phyloP scores from a whole-genome alignment of 2,113 vertebrate genomes.

The Phaethornis superciliosus region DNA sequence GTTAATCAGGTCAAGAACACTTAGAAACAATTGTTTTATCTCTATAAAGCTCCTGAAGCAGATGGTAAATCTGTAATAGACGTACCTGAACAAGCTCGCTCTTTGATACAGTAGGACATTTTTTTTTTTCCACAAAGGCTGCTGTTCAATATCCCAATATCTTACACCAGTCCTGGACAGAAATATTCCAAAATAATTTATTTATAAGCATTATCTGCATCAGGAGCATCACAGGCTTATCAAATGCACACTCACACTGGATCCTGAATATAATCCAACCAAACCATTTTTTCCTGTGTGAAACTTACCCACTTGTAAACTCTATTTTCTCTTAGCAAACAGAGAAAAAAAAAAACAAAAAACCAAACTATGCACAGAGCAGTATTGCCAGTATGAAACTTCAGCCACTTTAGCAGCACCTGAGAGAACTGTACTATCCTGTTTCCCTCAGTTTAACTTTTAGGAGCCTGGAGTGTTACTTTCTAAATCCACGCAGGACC shows the following conservation, averaged over 20 bases:
- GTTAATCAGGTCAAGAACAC: background rate
- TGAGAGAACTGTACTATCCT: rapidly evolving
- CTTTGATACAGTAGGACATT: conserved; percentile 55
- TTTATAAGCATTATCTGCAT: background rate
- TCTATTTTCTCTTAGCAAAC: background rate
- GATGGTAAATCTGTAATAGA: background rate
- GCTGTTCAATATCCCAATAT: conserved; percentile 29
- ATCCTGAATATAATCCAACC: background rate
- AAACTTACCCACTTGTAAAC: background rate
- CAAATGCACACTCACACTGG: background rate
- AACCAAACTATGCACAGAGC: rapidly evolving
- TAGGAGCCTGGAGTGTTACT: rapidly evolving
- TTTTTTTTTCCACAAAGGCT: conserved; percentile 35
- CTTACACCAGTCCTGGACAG: conserved; percentile 41
- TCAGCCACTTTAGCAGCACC: background rate
- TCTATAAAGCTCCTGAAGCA: background rate
- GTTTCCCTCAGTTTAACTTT: background rate
- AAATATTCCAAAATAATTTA: conserved; percentile 52
- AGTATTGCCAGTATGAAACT: background rate
- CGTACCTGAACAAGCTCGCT: conserved; percentile 45
- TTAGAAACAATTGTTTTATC: background rate
- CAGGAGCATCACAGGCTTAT: background rate
- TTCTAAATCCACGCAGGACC: background rate
- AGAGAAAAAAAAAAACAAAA: background rate
- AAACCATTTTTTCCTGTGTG: background rate